Evolutionary conservation across 2,888 invertebrate genomes (phyloP).

Genomic region (Euplagia quadripunctaria): DNA sequence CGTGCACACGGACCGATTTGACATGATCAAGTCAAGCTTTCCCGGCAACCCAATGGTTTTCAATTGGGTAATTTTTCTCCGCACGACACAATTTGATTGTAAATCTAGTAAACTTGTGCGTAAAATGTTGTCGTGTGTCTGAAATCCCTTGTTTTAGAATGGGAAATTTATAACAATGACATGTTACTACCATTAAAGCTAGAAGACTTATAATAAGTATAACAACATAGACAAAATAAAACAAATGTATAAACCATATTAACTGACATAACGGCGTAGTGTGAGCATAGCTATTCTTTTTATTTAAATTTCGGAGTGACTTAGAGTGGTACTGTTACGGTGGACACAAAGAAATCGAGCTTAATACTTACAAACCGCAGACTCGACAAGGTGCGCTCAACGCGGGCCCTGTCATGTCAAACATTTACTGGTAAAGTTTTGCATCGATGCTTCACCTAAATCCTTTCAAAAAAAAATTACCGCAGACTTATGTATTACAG

Average conservation of each 20-base stretch:
- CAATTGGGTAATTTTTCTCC: too few relatives aligned
- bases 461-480: too few relatives aligned
- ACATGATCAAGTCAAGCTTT: too few relatives aligned
- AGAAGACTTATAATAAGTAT: neutral
- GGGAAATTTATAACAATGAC: too few relatives aligned
- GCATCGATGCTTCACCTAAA: constrained; percentile 1
- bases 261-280: constrained; percentile 38
- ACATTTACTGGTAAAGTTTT: neutral
- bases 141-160: too few relatives aligned
- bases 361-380: constrained; percentile 40
- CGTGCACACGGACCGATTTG: too few relatives aligned
- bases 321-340: constrained; percentile 39
- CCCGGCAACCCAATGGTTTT: too few relatives aligned
- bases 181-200: neutral
- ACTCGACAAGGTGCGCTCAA: neutral
- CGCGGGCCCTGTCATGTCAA: constrained; percentile 6
- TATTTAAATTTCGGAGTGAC: constrained; percentile 32
- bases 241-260: neutral
- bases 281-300: constrained; percentile 26
- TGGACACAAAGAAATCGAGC: constrained; percentile 50
- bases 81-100: too few relatives aligned
- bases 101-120: too few relatives aligned
- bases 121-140: too few relatives aligned
- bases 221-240: neutral
- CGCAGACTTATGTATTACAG: too few relatives aligned